Base-by-base conservation (phyloP, 2,888 invertebrate genomes). In the Zaprionus lineosus region DNA sequence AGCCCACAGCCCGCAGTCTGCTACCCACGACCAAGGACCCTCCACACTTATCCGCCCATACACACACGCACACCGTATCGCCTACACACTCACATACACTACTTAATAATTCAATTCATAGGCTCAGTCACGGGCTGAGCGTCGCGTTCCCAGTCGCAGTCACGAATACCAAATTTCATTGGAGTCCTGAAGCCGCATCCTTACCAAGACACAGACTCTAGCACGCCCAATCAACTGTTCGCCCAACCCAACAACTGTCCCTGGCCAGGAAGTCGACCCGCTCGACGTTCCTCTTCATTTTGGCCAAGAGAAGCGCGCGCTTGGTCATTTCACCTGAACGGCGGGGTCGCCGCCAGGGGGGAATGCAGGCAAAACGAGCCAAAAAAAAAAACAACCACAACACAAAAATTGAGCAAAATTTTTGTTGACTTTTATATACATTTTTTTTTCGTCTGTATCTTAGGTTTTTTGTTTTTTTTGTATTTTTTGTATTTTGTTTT, bases 51-150 rank as follows among this genome's bases (percentile, higher is more conserved):
- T 21, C 24, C 40, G 7, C 46, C 3, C 24, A 12, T 18, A 12
- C 18, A 34, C 14, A 12, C 12, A 28, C 24, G n/a, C n/a, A 28
- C 24, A 28, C 41, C 18, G n/a, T 16, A 9, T 37, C 14, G 18
- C 40, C 33, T 39, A 47, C 39, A 47, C 33, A 52, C 43, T 36
- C 48, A 21, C 51, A 41, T 15, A 44, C 40, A 69, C 76, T 83
- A 76, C 77, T 82, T 86, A 82, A 85, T 82, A 86, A 86, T 82
- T 82, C 82, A 82, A 86, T 84, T 84, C 86, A 77, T 82, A 84
- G 86, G 76, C 84, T 50, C 84, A 71, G 85, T 66, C 83, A 77
- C 78, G 71, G 65, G 48, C 74, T 48, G 58, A 58, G 55, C 55
- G 33, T 51, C 71, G 53, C 56, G 58, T 60, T 70, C 41, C 46